Evolutionary conservation across 2,888 invertebrate genomes (phyloP).

Genomic region (Coelogynopora nodosa): DNA sequence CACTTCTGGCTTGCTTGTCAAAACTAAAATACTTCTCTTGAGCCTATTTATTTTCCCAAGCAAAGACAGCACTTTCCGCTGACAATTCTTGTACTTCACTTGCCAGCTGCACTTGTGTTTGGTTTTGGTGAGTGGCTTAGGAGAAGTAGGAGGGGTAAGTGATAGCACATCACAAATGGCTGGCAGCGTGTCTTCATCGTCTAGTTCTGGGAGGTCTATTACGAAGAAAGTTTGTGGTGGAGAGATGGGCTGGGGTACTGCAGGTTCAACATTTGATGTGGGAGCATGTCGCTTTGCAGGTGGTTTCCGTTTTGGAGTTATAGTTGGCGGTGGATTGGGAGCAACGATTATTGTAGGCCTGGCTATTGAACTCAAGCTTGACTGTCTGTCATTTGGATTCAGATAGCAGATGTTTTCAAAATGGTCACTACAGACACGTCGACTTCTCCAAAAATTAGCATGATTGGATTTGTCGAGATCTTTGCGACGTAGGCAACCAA

Average conservation of each 20-base stretch:
- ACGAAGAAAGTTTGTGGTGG: not conserved
- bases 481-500: not conserved
- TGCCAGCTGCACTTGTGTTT: not conserved
- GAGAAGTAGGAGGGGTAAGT: not conserved
- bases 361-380: not conserved
- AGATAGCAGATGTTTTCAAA: not conserved
- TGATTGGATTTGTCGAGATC: not conserved
- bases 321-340: not conserved
- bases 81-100: not conserved
- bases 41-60: not conserved
- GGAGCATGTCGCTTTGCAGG: not conserved
- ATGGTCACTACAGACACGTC: not conserved
- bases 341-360: not conserved
- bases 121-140: not conserved
- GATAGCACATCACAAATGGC: not conserved
- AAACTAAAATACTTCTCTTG: not conserved
- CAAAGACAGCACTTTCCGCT: not conserved
- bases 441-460: not conserved
- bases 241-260: no score
- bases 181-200: not conserved
- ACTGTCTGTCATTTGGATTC: not conserved
- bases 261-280: no score
- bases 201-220: not conserved
- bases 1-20: not conserved
- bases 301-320: not conserved